A percentile compares a stretch with the other conserved stretches of the same genome.
Evolutionary conservation across 2,797 vertebrate species (phyloP).

Genomic region (Tolypeutes matacus): DNA sequence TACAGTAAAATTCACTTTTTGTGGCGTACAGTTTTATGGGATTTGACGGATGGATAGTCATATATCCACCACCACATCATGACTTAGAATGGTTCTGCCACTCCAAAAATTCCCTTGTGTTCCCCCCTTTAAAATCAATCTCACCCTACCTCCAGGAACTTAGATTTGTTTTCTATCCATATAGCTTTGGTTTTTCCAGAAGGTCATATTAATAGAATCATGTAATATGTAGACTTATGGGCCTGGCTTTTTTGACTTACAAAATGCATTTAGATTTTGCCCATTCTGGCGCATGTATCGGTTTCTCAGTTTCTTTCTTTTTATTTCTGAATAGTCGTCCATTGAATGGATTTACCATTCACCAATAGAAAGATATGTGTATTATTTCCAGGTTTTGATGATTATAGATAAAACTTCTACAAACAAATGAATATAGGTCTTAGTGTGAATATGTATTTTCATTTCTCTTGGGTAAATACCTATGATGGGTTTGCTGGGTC

Average conservation of each 20-base stretch:
- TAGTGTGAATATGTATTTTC: not conserved
- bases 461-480: not conserved
- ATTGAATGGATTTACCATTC: not conserved
- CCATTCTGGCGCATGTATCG: not conserved
- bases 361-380: not conserved
- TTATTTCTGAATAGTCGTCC: not conserved
- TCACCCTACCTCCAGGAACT: not conserved
- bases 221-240: too few relatives aligned
- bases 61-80: not conserved
- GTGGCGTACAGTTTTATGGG: too few relatives aligned
- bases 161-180: not conserved
- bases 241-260: not conserved
- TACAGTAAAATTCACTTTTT: not conserved
- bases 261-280: not conserved
- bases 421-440: not conserved
- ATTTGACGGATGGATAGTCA: not conserved
- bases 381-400: not conserved
- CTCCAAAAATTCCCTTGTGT: not conserved
- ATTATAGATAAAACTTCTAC: not conserved
- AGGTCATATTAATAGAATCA: not conserved
- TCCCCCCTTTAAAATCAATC: not conserved
- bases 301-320: constrained; percentile 18
- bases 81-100: not conserved
- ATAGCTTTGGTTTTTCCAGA: not conserved
- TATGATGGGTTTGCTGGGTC: not conserved